Percentiles rank a stretch among this genome's conserved stretches.
These are phyloP conservation scores for Eledone cirrhosa DNA, from an alignment of 2,888 invertebrate genomes.

Conservation along the genomic window DNA sequence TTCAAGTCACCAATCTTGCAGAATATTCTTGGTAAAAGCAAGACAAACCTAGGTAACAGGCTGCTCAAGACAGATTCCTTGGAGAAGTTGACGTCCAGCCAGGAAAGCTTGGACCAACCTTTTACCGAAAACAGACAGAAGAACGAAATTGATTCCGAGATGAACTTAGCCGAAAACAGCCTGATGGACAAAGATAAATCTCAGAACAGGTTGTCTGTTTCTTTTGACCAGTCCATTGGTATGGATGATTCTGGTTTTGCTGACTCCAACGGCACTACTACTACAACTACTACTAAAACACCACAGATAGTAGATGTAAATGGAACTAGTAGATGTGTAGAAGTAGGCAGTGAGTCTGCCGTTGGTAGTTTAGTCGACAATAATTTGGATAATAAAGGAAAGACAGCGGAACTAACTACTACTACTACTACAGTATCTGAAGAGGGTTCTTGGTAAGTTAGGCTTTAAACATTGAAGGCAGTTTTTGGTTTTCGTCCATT, in stretches of 20 bases:
- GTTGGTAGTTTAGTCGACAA: slow-evolving; percentile 27
- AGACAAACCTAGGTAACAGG: slow-evolving; percentile 35
- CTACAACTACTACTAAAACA: background rate
- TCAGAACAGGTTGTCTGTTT: slow-evolving; percentile 18
- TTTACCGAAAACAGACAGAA: slow-evolving; percentile 33
- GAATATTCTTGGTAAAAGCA: slow-evolving; percentile 57
- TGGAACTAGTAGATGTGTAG: slow-evolving; percentile 19
- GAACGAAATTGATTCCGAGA: slow-evolving; percentile 38
- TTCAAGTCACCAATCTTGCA: slow-evolving; percentile 61
- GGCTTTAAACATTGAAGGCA: slow-evolving; percentile 1
- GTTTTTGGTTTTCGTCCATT: slow-evolving; percentile 2
- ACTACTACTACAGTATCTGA: slow-evolving; percentile 13
- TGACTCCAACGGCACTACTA: slow-evolving; percentile 21
- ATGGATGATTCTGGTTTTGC: slow-evolving; percentile 27
- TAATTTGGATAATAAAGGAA: slow-evolving; percentile 25
- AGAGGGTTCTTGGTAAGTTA: slow-evolving; percentile 22
- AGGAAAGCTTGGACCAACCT: slow-evolving; percentile 9
- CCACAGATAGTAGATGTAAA: slow-evolving; percentile 18
- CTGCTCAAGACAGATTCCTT: slow-evolving; percentile 16
- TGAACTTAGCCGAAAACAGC: slow-evolving; percentile 32
- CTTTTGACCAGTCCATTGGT: slow-evolving; percentile 22
- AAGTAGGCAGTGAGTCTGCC: slow-evolving; percentile 18
- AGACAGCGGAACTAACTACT: slow-evolving; percentile 6
- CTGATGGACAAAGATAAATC: slow-evolving; percentile 22
- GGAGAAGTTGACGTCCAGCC: slow-evolving; percentile 12